These are phyloP conservation scores for Momotus momota DNA, from an alignment of 2,797 vertebrate genomes.

Conservation along the genomic window DNA sequence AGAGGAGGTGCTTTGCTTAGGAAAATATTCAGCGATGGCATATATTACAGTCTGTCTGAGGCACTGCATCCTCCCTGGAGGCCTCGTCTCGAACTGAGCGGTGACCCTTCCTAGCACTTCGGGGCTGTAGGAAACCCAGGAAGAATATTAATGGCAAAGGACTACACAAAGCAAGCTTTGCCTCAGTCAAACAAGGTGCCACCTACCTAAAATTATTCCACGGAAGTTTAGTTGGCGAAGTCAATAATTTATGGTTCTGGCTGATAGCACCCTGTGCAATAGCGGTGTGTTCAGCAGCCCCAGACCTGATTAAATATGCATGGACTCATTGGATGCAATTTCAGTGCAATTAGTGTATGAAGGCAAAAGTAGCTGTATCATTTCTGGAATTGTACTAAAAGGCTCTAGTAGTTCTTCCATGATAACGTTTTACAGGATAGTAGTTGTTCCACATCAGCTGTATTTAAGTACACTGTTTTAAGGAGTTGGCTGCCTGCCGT, in stretches of 20 bases:
- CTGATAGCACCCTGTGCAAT: slow-evolving; percentile 39
- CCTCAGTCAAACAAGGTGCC: background rate
- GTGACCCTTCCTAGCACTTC: slow-evolving; percentile 52
- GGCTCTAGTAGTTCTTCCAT: slow-evolving; percentile 1
- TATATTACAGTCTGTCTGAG: slow-evolving; percentile 50
- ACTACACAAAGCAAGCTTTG: slow-evolving; percentile 23
- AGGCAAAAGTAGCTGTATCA: slow-evolving; percentile 20
- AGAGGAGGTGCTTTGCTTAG: slow-evolving; percentile 51
- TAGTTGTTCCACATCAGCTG: slow-evolving; percentile 32
- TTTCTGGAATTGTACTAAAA: slow-evolving; percentile 24
- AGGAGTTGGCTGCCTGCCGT: background rate
- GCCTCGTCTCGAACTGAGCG: slow-evolving; percentile 42
- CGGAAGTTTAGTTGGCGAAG: slow-evolving; percentile 52
- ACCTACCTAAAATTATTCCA: slow-evolving; percentile 41
- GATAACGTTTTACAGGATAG: background rate
- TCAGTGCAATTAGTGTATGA: slow-evolving; percentile 67
- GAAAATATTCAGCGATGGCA: background rate
- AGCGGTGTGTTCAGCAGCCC: slow-evolving; percentile 39
- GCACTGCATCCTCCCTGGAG: slow-evolving; percentile 57
- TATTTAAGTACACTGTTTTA: slow-evolving; percentile 19
- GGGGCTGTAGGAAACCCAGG: slow-evolving; percentile 18
- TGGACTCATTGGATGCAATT: slow-evolving; percentile 64
- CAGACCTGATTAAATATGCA: slow-evolving; percentile 70
- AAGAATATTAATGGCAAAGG: slow-evolving; percentile 67
- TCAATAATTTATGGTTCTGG: slow-evolving; percentile 72